Percentiles rank a stretch among this genome's conserved stretches.
phyloP scores from a whole-genome alignment of 2,113 vertebrate species.

The Lutjanus erythropterus region DNA sequence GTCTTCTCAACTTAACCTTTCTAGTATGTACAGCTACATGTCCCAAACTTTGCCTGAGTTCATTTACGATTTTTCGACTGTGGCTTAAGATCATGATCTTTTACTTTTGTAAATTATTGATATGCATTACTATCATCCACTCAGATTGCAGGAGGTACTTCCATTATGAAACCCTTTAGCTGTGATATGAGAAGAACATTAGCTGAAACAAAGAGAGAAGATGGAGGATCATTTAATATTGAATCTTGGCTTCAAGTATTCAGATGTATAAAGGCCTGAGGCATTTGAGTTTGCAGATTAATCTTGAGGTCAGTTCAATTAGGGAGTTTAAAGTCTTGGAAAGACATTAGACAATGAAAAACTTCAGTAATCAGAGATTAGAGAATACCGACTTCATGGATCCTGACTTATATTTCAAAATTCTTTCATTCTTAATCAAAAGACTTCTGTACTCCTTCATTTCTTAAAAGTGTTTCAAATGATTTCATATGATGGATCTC shows the following conservation, averaged over 20 bases:
- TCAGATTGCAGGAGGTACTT: slow-evolving; percentile 12
- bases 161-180: not conserved
- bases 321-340: not conserved
- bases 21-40: slow-evolving; percentile 79
- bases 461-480: not conserved
- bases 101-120: slow-evolving; percentile 85
- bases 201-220: not conserved
- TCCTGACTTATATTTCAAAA: not conserved
- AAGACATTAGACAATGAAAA: too few relatives aligned
- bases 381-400: not conserved
- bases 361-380: not conserved
- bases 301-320: not conserved
- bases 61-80: slow-evolving; percentile 74
- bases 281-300: not conserved
- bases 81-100: slow-evolving; percentile 72
- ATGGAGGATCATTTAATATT: too few relatives aligned
- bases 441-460: not conserved
- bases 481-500: not conserved
- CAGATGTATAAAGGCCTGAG: not conserved
- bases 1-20: slow-evolving; percentile 68
- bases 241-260: not conserved
- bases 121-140: slow-evolving; percentile 11
- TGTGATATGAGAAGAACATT: not conserved
- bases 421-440: not conserved
- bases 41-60: slow-evolving; percentile 78